phyloP scores from a whole-genome alignment of 1,140 invertebrate genomes.

The Archivesica marissinica region DNA sequence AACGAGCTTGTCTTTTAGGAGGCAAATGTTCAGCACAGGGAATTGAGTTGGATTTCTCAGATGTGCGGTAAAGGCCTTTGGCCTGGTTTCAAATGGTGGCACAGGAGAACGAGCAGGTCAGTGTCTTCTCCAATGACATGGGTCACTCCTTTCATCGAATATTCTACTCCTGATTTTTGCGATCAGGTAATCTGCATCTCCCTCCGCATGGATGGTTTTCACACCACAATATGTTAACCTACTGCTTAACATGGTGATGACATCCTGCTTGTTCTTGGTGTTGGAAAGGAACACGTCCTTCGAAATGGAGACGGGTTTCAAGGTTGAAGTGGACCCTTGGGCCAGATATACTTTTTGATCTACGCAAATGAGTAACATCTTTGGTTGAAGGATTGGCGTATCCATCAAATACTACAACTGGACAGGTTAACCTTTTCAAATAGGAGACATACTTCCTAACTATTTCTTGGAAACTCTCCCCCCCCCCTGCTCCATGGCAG shows the following conservation, averaged over 20 bases:
- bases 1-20: neutral
- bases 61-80: neutral
- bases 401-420: conserved; percentile 32
- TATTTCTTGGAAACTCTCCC: too few species aligned
- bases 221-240: neutral
- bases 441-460: too few species aligned
- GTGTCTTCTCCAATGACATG: conserved; percentile 47
- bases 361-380: conserved; percentile 20
- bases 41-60: neutral
- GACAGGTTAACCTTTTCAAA: neutral
- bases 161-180: neutral
- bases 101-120: conserved; percentile 19
- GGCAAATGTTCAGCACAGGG: neutral
- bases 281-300: conserved; percentile 61
- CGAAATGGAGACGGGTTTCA: neutral
- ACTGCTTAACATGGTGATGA: neutral
- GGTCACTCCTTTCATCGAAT: neutral
- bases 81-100: conserved; percentile 3
- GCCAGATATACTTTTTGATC: neutral
- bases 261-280: conserved; percentile 10
- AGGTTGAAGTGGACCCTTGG: neutral
- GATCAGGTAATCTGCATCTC: conserved; percentile 27
- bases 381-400: conserved; percentile 10
- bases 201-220: conserved; percentile 14
- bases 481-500: too few species aligned